These are phyloP conservation scores for Rhopilema esculentum DNA, from an alignment of 30 jellyfish, hydroid and myxozoan genomes.

Conservation along the genomic window DNA sequence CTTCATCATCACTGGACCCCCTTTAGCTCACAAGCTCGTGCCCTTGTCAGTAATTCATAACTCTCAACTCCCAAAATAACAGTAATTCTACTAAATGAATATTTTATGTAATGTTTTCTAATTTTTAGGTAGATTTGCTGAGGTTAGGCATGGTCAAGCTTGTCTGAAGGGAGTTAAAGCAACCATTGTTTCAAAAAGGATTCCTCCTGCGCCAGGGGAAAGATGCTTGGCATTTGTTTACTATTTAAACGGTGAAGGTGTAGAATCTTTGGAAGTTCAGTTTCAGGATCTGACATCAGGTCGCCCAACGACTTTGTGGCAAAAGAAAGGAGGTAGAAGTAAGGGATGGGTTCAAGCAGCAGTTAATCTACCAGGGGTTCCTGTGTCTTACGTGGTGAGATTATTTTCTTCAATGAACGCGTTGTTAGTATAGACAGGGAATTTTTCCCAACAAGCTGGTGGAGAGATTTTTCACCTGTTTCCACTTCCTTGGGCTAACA, in stretches of 20 bases:
- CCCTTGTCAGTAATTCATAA: too few species aligned
- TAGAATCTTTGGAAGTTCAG: conserved; percentile 38
- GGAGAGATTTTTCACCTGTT: too few species aligned
- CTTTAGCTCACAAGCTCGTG: too few species aligned
- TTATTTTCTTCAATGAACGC: too few species aligned
- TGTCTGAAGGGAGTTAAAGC: conserved; percentile 56
- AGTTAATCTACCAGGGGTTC: conserved; percentile 10
- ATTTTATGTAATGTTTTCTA: too few species aligned
- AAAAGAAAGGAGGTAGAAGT: conserved; percentile 42
- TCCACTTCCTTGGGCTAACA: too few species aligned
- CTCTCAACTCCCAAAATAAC: too few species aligned
- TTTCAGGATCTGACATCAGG: conserved; percentile 35
- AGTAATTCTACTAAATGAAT: too few species aligned
- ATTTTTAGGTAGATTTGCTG: conserved; percentile 58
- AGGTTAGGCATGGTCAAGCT: conserved; percentile 42
- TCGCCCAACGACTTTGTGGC: conserved; percentile 31
- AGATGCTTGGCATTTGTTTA: conserved; percentile 55
- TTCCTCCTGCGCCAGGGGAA: conserved; percentile 46
- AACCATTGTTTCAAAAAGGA: conserved; percentile 18
- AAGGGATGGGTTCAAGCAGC: conserved; percentile 63
- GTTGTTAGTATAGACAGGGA: background rate
- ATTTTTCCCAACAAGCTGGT: background rate
- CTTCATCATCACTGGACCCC: too few species aligned
- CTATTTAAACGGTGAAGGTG: conserved; percentile 42
- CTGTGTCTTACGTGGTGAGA: conserved; percentile 42